phyloP scores from a whole-genome alignment of 2,888 invertebrate genomes.

The Orgyia antiqua region DNA sequence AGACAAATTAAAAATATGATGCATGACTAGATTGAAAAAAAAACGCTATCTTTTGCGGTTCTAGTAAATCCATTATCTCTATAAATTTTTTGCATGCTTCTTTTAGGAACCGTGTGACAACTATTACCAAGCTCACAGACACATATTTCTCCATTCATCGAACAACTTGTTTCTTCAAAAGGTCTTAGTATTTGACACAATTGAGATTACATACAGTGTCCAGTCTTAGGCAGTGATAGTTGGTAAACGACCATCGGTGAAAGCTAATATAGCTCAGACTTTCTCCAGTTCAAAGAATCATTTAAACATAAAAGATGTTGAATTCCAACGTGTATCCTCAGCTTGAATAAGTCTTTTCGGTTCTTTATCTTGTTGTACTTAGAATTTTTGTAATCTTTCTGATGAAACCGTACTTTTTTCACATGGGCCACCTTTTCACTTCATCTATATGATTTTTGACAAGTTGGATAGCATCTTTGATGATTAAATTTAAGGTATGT shows the following conservation, averaged over 20 bases:
- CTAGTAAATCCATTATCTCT: too few relatives aligned
- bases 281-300: conserved; percentile 6
- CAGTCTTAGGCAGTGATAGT: conserved; percentile 14
- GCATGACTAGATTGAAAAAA: too few relatives aligned
- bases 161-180: conserved; percentile 6
- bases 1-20: too few relatives aligned
- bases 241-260: conserved; percentile 5
- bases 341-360: conserved; percentile 6
- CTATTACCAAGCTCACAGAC: conserved; percentile 19
- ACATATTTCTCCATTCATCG: conserved; percentile 22
- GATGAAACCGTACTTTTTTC: background rate
- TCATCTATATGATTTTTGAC: background rate
- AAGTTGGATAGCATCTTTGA: conserved; percentile 9
- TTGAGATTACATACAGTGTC: conserved; percentile 9
- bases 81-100: too few relatives aligned
- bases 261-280: conserved; percentile 2
- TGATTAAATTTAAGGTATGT: conserved; percentile 17
- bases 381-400: conserved; percentile 1
- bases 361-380: conserved; percentile 1
- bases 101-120: conserved; percentile 9
- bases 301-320: conserved; percentile 6
- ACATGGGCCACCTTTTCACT: background rate
- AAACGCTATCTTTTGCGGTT: too few relatives aligned
- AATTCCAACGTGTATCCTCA: conserved; percentile 8
- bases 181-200: conserved; percentile 12